Percentiles rank a stretch among this genome's conserved stretches.
Evolutionary conservation across 2,113 vertebrate species (phyloP).

Genomic region (Chlorodrepanis virens): DNA sequence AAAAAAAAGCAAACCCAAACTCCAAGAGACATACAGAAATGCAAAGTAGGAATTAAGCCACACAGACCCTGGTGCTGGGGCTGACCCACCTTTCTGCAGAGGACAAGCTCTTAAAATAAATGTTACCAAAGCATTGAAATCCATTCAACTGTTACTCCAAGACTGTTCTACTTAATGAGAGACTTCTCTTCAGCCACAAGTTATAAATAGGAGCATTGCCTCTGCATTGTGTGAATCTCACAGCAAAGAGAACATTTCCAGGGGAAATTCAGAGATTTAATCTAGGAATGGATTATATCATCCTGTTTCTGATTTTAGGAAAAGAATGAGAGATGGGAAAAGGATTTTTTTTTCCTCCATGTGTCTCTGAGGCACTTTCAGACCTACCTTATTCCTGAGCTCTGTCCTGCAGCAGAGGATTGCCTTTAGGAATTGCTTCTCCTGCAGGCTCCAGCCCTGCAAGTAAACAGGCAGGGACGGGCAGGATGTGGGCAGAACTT

Average conservation of each 20-base stretch:
- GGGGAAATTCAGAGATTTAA: not conserved
- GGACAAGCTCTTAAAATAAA: not conserved
- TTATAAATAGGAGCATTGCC: slow-evolving; percentile 28
- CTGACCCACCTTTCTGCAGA: not conserved
- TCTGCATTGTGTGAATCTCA: not conserved
- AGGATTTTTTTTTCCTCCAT: not conserved
- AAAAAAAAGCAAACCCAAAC: not conserved
- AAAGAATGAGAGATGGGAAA: not conserved
- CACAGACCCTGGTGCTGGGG: not conserved
- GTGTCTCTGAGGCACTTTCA: not conserved
- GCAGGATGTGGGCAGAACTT: slow-evolving; percentile 59
- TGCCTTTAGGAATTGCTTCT: not conserved
- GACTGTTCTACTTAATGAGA: slow-evolving; percentile 11
- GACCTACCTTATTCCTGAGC: slow-evolving; percentile 12
- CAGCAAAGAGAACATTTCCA: not conserved
- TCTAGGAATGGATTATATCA: not conserved
- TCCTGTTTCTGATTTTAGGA: not conserved
- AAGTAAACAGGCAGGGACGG: slow-evolving; percentile 41
- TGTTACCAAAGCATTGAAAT: not conserved
- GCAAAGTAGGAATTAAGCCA: not conserved
- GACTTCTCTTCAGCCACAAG: slow-evolving; percentile 35
- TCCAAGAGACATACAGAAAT: not conserved
- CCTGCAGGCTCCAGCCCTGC: not conserved
- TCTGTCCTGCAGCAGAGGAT: not conserved
- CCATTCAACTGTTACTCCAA: not conserved